Evolutionary conservation across 2,888 invertebrate species (phyloP), one percentile per base, ranked within the genome.

Genomic region (Linnaemya vulpina): DNA sequence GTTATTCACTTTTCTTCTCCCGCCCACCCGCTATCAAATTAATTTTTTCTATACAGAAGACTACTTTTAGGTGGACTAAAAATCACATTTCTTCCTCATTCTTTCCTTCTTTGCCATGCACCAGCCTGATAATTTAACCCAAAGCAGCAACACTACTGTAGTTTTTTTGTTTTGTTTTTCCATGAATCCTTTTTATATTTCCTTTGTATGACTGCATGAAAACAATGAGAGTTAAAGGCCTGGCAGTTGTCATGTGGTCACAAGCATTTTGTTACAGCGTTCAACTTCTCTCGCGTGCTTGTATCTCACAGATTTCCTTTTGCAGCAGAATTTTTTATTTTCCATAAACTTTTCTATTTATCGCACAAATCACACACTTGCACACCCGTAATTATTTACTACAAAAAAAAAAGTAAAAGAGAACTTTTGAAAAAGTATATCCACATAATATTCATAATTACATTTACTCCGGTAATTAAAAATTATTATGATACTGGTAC

Each of bases 381-480:
- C 38, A 74, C 68, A 73, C 30, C 51, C 15, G 58, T 75, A 68
- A 62, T 78, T 75, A 73, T 71, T 71, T 60, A 73, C 65, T 53
- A 17, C 17, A 55, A 63, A 53, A 77, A 55, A 63, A 53, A 77
- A 78, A 78, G 60, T 63, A 87, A 88, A 88, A 87, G 88, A 84
- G 67, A 70, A 75, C 63, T 46, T 70, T 65, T 89, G 89, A 90
- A 91, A 91, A 55, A 46, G 4, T 35, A 49, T 40, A n/a, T 51
- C 17, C 63, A 58, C 53, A 65, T 91, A 92, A 92, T 92, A 92
- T 92, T 92, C 92, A 92, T 92, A 92, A 92, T 92, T 92, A 92
- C 92, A 90, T 92, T 92, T 91, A 92, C 92, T 90, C 92, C 92
- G 92, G 92, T 92, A 92, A 92, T 92, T 92, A 92, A 92, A 92